Percentiles rank a stretch among this genome's conserved stretches.
These are phyloP conservation scores for Dendrolimus kikuchii DNA, from an alignment of 1,140 invertebrate species.

Conservation along the genomic window DNA sequence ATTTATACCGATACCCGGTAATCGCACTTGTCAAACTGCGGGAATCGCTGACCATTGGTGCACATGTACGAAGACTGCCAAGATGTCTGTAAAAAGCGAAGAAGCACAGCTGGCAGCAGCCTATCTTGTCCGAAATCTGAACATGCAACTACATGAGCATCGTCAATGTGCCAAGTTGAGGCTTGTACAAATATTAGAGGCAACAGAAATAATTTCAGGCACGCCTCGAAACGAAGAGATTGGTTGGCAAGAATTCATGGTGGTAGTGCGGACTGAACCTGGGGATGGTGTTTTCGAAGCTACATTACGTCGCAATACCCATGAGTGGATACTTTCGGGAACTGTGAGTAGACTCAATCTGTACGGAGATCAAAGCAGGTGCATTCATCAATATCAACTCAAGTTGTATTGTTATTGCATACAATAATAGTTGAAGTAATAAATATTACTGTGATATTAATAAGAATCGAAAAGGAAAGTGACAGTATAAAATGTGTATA, in stretches of 20 bases:
- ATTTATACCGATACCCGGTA: constrained; percentile 76
- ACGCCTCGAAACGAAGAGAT: too few relatives aligned
- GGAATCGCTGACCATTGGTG: constrained; percentile 85
- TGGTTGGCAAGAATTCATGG: constrained; percentile 48
- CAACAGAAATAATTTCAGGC: constrained; percentile 46
- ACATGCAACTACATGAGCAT: constrained; percentile 72
- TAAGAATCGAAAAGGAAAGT: too few relatives aligned
- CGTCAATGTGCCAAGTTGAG: constrained; percentile 72
- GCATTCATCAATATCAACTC: constrained; percentile 78
- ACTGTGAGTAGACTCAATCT: constrained; percentile 81
- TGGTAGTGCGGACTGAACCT: constrained; percentile 76
- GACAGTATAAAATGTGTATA: too few relatives aligned
- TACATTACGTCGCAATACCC: constrained; percentile 69
- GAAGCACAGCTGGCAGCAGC: constrained; percentile 57
- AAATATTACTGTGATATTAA: neutral
- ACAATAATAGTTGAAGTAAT: constrained; percentile 4
- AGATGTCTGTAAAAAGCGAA: constrained; percentile 52
- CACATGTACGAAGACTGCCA: constrained; percentile 77
- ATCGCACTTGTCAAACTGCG: constrained; percentile 81
- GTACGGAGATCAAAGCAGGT: constrained; percentile 82
- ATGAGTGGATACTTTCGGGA: constrained; percentile 66
- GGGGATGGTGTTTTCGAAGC: constrained; percentile 81
- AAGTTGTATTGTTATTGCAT: constrained; percentile 83
- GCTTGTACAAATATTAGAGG: constrained; percentile 55
- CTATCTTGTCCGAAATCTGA: constrained; percentile 75